Percentiles rank a stretch among this genome's conserved stretches.
These are phyloP conservation scores for Mastigias papua DNA, from an alignment of 30 jellyfish, hydroid and myxozoan genomes.

Conservation along the genomic window DNA sequence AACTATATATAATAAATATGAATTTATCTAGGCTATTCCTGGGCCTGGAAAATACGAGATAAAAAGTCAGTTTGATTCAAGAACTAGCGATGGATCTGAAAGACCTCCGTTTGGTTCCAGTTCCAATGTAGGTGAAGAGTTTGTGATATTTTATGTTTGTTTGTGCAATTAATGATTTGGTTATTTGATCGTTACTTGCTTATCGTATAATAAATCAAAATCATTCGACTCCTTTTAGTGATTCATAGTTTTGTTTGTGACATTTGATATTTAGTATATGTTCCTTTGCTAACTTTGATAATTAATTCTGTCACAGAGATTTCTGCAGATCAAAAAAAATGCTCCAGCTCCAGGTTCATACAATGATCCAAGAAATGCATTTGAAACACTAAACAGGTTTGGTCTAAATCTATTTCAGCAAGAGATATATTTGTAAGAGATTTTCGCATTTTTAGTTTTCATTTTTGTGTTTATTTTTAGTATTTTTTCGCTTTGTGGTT, in stretches of 20 bases:
- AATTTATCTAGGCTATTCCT: conserved; percentile 84
- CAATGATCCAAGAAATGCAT: conserved; percentile 89
- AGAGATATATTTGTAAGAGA: too few species aligned
- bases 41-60: conserved; percentile 95
- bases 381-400: conserved; percentile 81
- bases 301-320: conserved; percentile 47
- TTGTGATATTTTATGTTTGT: too few species aligned
- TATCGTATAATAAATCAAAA: too few species aligned
- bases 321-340: conserved; percentile 13
- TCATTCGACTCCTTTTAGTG: too few species aligned
- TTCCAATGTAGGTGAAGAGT: conserved; percentile 64
- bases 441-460: too few species aligned
- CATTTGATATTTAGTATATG: not conserved
- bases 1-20: too few species aligned
- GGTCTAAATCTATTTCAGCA: too few species aligned
- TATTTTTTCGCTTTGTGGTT: too few species aligned
- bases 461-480: too few species aligned
- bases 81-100: conserved; percentile 57
- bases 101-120: conserved; percentile 86
- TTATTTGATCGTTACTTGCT: too few species aligned
- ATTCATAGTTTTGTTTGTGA: too few species aligned
- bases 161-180: too few species aligned
- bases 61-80: conserved; percentile 79
- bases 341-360: conserved; percentile 93
- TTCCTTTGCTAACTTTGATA: not conserved